Percentiles rank a stretch among this genome's conserved stretches.
Evolutionary conservation across 2,888 invertebrate genomes (phyloP).

Genomic region (Ellobium chinense): DNA sequence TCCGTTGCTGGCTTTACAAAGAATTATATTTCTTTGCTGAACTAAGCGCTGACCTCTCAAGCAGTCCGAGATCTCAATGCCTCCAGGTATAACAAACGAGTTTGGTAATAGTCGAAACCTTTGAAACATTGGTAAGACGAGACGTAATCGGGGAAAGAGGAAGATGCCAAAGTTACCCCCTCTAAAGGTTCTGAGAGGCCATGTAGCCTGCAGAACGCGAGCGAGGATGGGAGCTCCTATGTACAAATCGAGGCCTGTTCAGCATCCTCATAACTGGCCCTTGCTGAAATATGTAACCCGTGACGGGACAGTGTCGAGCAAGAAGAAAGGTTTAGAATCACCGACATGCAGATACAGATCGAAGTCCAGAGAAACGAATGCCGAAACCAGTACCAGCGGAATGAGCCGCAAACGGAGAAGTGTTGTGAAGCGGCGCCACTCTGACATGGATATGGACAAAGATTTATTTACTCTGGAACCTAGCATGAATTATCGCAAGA

Average conservation of each 20-base stretch:
- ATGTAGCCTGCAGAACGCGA: constrained; percentile 8
- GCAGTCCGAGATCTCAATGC: too few relatives aligned
- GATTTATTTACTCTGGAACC: background rate
- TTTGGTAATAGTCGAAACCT: too few relatives aligned
- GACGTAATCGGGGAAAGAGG: too few relatives aligned
- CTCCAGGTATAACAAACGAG: too few relatives aligned
- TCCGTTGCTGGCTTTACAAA: too few relatives aligned
- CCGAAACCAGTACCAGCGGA: background rate
- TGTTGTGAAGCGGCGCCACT: background rate
- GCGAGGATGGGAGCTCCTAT: background rate
- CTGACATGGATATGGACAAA: background rate
- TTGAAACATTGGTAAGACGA: too few relatives aligned
- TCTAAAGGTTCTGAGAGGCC: background rate
- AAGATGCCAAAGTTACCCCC: background rate
- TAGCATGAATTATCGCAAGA: background rate
- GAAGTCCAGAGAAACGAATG: background rate
- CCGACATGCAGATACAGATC: background rate
- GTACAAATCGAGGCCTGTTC: constrained; percentile 9
- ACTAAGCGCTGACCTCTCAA: too few relatives aligned
- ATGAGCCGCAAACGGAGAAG: background rate
- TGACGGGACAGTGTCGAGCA: background rate
- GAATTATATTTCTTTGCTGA: too few relatives aligned
- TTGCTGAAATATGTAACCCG: background rate
- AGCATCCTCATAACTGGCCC: constrained; percentile 20
- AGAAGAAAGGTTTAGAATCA: background rate